Percentiles rank a stretch among this genome's conserved stretches.
phyloP scores from a whole-genome alignment of 2,888 invertebrate genomes.

The Branchipolynoe longqiensis region DNA sequence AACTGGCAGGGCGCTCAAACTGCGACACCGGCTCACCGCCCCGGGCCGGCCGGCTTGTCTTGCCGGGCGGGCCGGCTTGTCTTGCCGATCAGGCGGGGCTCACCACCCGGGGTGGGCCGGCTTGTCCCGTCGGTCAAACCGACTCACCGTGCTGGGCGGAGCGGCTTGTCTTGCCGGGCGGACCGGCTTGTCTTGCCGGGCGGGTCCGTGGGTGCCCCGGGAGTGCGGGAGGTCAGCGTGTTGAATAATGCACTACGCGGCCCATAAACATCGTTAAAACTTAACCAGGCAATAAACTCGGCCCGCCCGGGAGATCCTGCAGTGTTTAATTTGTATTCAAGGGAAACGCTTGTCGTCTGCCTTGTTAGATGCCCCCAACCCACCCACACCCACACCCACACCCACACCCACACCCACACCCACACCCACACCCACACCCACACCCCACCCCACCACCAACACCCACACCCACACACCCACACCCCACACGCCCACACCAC shows the following conservation, averaged over 20 bases:
- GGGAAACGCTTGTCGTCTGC: background rate
- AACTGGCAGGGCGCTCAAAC: too few relatives aligned
- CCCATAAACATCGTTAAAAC: conserved; percentile 52
- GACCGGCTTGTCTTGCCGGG: too few relatives aligned
- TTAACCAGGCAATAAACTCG: conserved; percentile 27
- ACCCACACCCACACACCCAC: background rate
- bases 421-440: background rate
- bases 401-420: background rate
- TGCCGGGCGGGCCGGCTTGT: too few relatives aligned
- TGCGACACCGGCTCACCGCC: too few relatives aligned
- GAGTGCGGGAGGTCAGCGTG: background rate
- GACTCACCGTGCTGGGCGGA: too few relatives aligned
- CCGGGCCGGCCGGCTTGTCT: too few relatives aligned
- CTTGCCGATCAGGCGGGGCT: too few relatives aligned
- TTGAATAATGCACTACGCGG: conserved; percentile 20
- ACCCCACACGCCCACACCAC: background rate
- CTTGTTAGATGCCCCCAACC: conserved; percentile 6
- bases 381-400: background rate
- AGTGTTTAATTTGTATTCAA: conserved; percentile 26
- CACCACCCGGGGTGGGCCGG: too few relatives aligned
- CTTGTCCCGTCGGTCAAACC: too few relatives aligned
- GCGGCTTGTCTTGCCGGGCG: too few relatives aligned
- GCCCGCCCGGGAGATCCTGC: background rate
- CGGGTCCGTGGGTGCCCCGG: background rate
- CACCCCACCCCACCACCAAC: background rate